A percentile compares a stretch with the other conserved stretches of the same genome.
phyloP scores from a whole-genome alignment of 2,113 vertebrate species.

The Gobio gobio region DNA sequence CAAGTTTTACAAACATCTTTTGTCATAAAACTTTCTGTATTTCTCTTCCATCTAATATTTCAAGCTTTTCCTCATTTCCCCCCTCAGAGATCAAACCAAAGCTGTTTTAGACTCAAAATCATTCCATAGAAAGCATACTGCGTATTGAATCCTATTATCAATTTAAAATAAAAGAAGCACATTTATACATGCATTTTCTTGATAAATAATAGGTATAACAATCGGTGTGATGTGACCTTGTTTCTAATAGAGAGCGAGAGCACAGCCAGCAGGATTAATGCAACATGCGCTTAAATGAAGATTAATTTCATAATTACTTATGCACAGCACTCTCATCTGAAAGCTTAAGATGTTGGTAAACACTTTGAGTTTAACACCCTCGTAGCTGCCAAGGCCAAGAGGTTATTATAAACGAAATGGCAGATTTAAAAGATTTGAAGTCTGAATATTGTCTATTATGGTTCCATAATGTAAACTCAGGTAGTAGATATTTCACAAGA shows the following conservation, averaged over 20 bases:
- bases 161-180: neutral
- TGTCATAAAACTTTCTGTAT: neutral
- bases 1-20: too few species aligned
- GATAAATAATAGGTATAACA: neutral
- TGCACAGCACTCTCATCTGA: slow-evolving; percentile 33
- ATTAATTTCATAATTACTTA: slow-evolving; percentile 48
- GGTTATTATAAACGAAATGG: slow-evolving; percentile 1
- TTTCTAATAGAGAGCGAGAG: slow-evolving; percentile 8
- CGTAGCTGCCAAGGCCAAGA: slow-evolving; percentile 1
- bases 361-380: slow-evolving; percentile 2
- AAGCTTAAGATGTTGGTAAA: slow-evolving; percentile 34
- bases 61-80: neutral
- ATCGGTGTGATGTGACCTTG: slow-evolving; percentile 19
- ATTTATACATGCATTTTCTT: slow-evolving; percentile 31
- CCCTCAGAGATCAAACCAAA: neutral
- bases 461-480: slow-evolving; percentile 4
- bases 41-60: neutral
- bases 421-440: slow-evolving; percentile 1
- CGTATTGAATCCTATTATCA: neutral
- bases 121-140: neutral
- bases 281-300: slow-evolving; percentile 28
- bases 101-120: slow-evolving; percentile 15
- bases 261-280: slow-evolving; percentile 33
- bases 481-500: neutral
- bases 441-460: neutral